A percentile compares a stretch with the other conserved stretches of the same genome.
phyloP scores from a whole-genome alignment of 2,113 vertebrate species.

The Lepus timidus region DNA sequence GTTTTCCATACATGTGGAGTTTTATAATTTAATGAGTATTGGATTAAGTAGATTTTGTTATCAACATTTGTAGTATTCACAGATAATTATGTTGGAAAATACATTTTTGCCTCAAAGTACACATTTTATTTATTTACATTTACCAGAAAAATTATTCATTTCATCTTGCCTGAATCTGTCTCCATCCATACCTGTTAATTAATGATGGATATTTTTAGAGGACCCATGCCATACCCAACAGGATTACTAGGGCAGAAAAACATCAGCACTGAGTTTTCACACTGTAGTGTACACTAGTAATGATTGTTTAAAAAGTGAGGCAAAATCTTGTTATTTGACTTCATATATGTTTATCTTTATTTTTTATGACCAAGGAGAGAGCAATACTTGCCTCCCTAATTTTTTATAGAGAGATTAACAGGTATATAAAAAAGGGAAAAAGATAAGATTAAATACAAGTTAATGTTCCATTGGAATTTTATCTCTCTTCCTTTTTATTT shows the following conservation, averaged over 20 bases:
- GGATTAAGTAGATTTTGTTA: background rate
- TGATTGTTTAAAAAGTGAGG: background rate
- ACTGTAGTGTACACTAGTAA: background rate
- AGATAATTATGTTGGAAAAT: conserved; percentile 19
- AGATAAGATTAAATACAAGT: conserved; percentile 25
- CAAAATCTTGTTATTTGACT: conserved; percentile 2
- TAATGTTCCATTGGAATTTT: conserved; percentile 33
- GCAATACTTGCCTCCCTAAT: background rate
- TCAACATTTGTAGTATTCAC: background rate
- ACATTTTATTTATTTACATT: background rate
- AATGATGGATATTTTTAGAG: background rate
- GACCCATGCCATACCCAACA: background rate
- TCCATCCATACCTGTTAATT: conserved; percentile 34
- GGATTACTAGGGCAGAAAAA: background rate
- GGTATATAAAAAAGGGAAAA: background rate
- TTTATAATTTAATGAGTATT: conserved; percentile 36
- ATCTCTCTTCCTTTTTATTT: conserved; percentile 24
- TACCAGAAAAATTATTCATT: background rate
- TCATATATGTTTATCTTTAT: conserved; percentile 42
- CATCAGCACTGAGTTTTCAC: background rate
- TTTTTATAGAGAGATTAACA: background rate
- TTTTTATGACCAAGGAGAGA: conserved; percentile 14
- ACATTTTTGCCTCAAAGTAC: background rate
- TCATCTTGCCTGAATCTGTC: background rate
- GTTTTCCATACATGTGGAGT: background rate